Evolutionary conservation across 2,888 invertebrate genomes (phyloP).

Genomic region (Cerceris rybyensis): DNA sequence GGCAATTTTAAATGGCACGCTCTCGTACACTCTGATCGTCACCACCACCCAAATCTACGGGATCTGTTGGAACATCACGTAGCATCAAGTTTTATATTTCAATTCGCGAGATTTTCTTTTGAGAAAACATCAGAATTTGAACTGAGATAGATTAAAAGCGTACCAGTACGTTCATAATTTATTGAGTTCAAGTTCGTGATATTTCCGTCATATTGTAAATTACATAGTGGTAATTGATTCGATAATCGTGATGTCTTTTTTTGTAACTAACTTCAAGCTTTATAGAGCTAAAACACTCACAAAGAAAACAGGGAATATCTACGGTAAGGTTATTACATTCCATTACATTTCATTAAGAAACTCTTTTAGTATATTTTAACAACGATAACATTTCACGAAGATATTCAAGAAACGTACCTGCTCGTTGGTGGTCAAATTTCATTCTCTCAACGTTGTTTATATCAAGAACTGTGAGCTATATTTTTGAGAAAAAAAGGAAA

Average conservation of each 20-base stretch:
- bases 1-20: background rate
- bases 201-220: background rate
- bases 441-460: background rate
- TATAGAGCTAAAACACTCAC: background rate
- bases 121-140: background rate
- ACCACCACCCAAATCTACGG: slow-evolving; percentile 11
- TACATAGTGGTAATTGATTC: no score
- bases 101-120: background rate
- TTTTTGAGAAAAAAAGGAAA: no score
- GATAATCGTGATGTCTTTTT: no score
- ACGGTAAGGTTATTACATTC: background rate
- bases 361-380: slow-evolving; percentile 1
- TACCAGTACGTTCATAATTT: background rate
- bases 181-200: background rate
- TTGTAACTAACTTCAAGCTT: background rate
- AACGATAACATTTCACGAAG: background rate
- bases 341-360: background rate
- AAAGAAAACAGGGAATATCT: slow-evolving; percentile 3
- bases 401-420: slow-evolving; percentile 13
- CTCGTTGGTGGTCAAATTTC: background rate
- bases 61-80: background rate
- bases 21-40: background rate
- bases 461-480: background rate
- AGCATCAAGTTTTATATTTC: background rate
- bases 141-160: background rate